Percentiles rank a stretch among this genome's conserved stretches.
phyloP scores from a whole-genome alignment of 2,113 vertebrate species.

The Coptodon rendalli region DNA sequence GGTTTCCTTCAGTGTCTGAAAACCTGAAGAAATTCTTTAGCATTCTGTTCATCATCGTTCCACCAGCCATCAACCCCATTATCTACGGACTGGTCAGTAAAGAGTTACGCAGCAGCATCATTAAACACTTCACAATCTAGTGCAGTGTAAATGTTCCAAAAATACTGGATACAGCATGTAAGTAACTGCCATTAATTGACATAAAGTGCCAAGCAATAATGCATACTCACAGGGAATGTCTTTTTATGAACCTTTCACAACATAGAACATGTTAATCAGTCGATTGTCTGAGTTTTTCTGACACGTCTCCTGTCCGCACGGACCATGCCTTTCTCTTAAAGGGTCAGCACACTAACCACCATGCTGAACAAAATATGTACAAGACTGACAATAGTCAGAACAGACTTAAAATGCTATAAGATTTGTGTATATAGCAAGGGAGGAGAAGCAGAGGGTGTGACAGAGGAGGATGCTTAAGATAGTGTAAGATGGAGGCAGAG shows the following conservation, averaged over 20 bases:
- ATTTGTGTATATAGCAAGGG: background rate
- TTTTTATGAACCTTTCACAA: background rate
- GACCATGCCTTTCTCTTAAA: background rate
- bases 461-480: background rate
- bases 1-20: background rate
- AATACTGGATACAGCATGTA: background rate
- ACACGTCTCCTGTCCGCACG: background rate
- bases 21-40: constrained; percentile 52
- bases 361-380: background rate
- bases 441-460: background rate
- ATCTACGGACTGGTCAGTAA: constrained; percentile 55
- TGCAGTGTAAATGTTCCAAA: background rate
- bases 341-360: background rate
- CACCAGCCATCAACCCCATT: constrained; percentile 40
- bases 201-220: background rate
- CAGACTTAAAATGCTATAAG: background rate
- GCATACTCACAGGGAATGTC: background rate
- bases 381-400: background rate
- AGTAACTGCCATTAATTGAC: background rate
- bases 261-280: background rate
- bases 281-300: background rate
- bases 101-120: constrained; percentile 39
- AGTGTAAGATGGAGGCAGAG: background rate
- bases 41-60: constrained; percentile 35
- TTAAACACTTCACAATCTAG: background rate